Percentiles rank a stretch among this genome's conserved stretches.
Evolutionary conservation across 2,888 invertebrate genomes (phyloP).

Genomic region (Sericinus montela): DNA sequence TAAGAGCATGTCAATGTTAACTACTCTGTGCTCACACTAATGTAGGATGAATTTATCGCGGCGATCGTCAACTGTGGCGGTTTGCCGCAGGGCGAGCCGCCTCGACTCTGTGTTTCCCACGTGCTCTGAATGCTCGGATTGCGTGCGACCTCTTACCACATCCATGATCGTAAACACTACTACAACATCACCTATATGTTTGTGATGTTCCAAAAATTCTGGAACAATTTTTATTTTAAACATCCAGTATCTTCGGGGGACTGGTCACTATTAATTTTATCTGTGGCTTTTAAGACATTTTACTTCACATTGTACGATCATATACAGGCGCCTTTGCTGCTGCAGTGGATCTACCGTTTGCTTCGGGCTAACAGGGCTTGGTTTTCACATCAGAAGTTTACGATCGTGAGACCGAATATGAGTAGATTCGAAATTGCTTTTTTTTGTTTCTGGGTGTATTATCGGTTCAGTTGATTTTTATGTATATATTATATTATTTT

Average conservation of each 20-base stretch:
- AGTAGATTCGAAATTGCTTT: constrained; percentile 27
- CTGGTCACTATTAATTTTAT: constrained; percentile 27
- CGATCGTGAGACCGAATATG: constrained; percentile 58
- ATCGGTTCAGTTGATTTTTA: too few relatives aligned
- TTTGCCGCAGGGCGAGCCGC: constrained; percentile 66
- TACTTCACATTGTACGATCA: constrained; percentile 34
- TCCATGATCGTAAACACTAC: constrained; percentile 47
- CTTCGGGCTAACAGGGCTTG: constrained; percentile 65
- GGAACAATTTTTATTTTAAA: constrained; percentile 20
- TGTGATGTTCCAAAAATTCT: constrained; percentile 27
- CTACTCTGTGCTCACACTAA: constrained; percentile 61
- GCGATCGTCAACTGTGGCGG: constrained; percentile 73
- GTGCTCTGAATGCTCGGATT: constrained; percentile 75
- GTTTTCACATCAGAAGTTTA: constrained; percentile 66
- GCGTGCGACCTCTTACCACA: constrained; percentile 70
- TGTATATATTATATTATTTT: too few relatives aligned
- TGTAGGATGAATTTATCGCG: constrained; percentile 72
- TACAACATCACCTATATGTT: constrained; percentile 36
- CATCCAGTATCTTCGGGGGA: constrained; percentile 34
- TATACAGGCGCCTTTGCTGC: constrained; percentile 57
- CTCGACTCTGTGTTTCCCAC: constrained; percentile 68
- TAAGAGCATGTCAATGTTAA: constrained; percentile 27
- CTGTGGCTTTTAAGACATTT: constrained; percentile 45
- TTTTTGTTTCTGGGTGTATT: too few relatives aligned
- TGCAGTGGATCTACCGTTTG: constrained; percentile 75